Conservation (phyloP, 2,797 vertebrate genomes). For the Hippoglossus hippoglossus region DNA sequence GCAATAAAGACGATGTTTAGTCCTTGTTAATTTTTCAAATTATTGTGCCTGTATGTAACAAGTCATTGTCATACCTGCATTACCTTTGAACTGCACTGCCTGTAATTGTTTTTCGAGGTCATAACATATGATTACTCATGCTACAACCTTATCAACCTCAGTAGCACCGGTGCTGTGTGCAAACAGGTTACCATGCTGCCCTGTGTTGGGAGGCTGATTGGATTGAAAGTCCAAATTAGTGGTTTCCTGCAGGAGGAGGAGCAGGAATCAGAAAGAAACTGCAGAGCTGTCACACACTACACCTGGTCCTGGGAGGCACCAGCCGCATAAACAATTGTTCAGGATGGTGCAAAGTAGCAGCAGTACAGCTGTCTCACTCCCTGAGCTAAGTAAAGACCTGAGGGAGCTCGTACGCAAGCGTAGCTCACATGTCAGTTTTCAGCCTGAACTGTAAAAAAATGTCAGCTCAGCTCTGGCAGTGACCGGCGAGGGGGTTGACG, state of each 20-base stretch:
- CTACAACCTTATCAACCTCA: no score
- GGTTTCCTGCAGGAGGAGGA: conserved; percentile 13
- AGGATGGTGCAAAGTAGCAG: conserved; percentile 25
- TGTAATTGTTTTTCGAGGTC: no score
- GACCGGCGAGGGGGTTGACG: conserved; percentile 21
- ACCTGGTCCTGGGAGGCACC: conserved; percentile 48
- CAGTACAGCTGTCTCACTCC: conserved; percentile 42
- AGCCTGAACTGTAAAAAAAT: conserved; percentile 8
- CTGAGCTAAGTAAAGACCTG: conserved; percentile 29
- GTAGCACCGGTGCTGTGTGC: no score
- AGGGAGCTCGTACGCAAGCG: background rate
- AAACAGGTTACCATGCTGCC: no score
- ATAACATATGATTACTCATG: no score
- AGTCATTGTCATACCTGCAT: no score
- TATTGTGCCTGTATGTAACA: no score
- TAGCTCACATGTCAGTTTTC: conserved; percentile 51
- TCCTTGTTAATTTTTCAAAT: no score
- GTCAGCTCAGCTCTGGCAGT: conserved; percentile 26
- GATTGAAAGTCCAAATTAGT: conserved; percentile 35
- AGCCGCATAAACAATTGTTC: conserved; percentile 42
- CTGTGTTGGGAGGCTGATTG: conserved; percentile 33
- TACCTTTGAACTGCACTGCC: no score
- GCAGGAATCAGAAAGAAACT: conserved; percentile 36
- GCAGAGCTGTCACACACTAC: conserved; percentile 60
- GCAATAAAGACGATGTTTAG: no score